phyloP scores from a whole-genome alignment of 2,888 invertebrate species.

The Drosophila paranaensis region DNA sequence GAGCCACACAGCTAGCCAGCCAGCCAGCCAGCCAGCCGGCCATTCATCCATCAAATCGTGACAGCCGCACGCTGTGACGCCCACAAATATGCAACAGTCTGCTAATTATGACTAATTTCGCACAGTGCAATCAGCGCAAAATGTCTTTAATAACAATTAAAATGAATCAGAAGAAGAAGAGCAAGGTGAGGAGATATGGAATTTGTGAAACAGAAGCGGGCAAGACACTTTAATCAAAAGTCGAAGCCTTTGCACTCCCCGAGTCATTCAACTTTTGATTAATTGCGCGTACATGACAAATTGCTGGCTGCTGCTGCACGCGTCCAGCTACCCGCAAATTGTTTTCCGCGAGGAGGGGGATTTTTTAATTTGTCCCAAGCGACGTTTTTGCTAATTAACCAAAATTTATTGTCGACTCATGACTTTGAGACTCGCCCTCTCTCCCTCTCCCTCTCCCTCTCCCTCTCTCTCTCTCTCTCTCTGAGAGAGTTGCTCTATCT shows the following conservation, averaged over 20 bases:
- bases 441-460: no score
- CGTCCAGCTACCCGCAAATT: conserved; percentile 35
- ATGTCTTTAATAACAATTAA: conserved; percentile 56
- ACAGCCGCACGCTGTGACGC: conserved; percentile 49
- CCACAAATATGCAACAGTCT: conserved; percentile 62
- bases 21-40: no score
- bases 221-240: conserved; percentile 37
- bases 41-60: conserved; percentile 56
- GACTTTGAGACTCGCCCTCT: conserved; percentile 9
- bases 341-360: conserved; percentile 26
- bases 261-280: conserved; percentile 75
- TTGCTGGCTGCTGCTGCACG: conserved; percentile 55
- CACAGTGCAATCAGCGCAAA: conserved; percentile 29
- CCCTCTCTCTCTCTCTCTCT: background rate
- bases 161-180: background rate
- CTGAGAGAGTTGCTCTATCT: background rate
- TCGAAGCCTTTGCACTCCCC: conserved; percentile 23
- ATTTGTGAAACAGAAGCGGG: conserved; percentile 2
- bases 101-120: conserved; percentile 65
- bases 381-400: conserved; percentile 69
- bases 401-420: conserved; percentile 65
- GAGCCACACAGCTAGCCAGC: conserved; percentile 47
- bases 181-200: background rate
- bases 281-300: conserved; percentile 73
- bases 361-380: conserved; percentile 52